Evolutionary conservation across 2,888 invertebrate species (phyloP).

Genomic region (Pegoplata infirma): DNA sequence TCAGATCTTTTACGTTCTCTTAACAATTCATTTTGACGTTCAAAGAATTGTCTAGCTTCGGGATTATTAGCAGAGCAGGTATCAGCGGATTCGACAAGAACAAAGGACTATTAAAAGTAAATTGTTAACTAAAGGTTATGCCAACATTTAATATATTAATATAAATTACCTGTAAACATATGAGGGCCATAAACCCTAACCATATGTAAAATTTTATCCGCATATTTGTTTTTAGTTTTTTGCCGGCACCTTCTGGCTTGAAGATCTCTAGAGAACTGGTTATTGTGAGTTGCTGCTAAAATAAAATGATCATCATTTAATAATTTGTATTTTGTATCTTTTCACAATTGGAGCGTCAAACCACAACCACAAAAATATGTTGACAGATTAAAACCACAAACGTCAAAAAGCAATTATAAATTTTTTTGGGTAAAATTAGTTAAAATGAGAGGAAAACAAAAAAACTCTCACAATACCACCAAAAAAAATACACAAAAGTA

Average conservation of each 20-base stretch:
- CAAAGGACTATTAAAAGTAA: neutral
- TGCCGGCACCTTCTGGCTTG: neutral
- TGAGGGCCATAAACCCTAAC: constrained; percentile 1
- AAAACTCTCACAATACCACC: no score
- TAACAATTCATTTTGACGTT: constrained; percentile 81
- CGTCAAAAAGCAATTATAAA: no score
- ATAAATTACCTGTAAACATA: constrained; percentile 37
- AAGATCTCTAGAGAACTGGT: constrained; percentile 16
- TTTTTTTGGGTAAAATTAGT: no score
- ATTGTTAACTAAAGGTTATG: neutral
- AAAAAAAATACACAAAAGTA: no score
- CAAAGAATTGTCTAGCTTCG: constrained; percentile 81
- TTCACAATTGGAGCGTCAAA: no score
- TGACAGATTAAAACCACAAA: no score
- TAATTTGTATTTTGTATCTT: no score
- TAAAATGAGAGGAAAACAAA: no score
- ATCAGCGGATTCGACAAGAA: constrained; percentile 13
- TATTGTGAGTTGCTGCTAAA: neutral
- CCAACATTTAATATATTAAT: neutral
- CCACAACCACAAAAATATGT: no score
- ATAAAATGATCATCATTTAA: no score
- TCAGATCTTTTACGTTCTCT: constrained; percentile 80
- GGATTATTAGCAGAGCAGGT: constrained; percentile 46
- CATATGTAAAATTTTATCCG: neutral
- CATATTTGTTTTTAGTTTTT: constrained; percentile 9